phyloP scores from a whole-genome alignment of 1,140 invertebrate genomes.

The Platyscapa corneri region DNA sequence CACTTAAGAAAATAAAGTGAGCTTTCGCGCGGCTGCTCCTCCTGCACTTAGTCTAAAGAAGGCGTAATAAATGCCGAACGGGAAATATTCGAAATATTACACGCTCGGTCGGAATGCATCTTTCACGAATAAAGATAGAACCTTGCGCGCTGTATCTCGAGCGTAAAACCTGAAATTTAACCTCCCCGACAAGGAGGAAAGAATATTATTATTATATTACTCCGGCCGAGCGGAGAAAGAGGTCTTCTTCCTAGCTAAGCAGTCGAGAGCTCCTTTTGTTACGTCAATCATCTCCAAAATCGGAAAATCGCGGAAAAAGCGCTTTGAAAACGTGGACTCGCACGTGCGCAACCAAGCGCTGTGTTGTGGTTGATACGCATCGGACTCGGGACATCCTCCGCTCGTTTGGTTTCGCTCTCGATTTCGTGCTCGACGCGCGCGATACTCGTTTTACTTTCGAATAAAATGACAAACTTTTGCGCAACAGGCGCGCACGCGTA shows the following conservation, averaged over 20 bases:
- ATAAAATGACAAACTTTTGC: conserved; percentile 13
- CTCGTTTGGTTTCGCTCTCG: not conserved
- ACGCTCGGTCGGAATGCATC: not conserved
- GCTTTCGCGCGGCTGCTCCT: no score
- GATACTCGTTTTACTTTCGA: not conserved
- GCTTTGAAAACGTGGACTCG: no score
- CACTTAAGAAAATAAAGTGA: not conserved
- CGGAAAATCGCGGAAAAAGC: conserved; percentile 15
- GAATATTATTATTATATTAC: no score
- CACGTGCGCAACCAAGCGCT: not conserved
- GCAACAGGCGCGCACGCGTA: not conserved
- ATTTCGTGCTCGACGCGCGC: not conserved
- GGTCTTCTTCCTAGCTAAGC: not conserved
- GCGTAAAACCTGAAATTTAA: conserved; percentile 1
- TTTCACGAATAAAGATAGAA: not conserved
- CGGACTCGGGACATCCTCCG: not conserved
- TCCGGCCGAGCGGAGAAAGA: conserved; percentile 1
- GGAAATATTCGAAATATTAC: not conserved
- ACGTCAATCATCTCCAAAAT: conserved; percentile 42
- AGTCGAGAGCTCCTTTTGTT: not conserved
- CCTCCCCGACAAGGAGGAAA: not conserved
- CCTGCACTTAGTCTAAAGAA: conserved; percentile 6
- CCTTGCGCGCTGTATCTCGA: not conserved
- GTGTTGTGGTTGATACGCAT: no score
- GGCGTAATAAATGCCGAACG: not conserved